phyloP scores from a whole-genome alignment of 2,888 invertebrate species.

The Drosophila kuntzei region DNA sequence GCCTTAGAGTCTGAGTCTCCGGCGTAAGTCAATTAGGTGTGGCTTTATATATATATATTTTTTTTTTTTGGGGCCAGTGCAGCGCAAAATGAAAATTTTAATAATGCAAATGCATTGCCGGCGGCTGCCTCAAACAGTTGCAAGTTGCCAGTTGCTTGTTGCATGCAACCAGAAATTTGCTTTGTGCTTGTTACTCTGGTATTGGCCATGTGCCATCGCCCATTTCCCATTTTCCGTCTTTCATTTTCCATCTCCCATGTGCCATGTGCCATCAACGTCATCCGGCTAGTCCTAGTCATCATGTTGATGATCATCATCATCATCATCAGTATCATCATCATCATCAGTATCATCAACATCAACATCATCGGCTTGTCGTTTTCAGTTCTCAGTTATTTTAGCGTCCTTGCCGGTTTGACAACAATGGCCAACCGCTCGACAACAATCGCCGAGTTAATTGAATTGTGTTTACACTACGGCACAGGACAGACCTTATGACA shows the following conservation, averaged over 20 bases:
- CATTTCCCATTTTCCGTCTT: neutral
- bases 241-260: conserved; percentile 1
- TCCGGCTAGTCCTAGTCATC: conserved; percentile 11
- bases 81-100: conserved; percentile 73
- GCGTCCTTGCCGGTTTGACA: conserved; percentile 63
- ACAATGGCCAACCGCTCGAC: conserved; percentile 71
- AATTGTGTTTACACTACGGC: conserved; percentile 79
- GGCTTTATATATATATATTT: conserved; percentile 12
- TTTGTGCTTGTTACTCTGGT: conserved; percentile 23
- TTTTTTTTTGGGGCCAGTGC: conserved; percentile 30
- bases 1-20: conserved; percentile 6
- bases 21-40: conserved; percentile 51
- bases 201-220: conserved; percentile 64
- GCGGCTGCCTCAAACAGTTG: conserved; percentile 48
- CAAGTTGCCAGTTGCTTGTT: conserved; percentile 57
- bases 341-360: conserved; percentile 12
- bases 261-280: conserved; percentile 53
- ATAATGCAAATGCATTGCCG: conserved; percentile 72
- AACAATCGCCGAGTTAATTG: conserved; percentile 77
- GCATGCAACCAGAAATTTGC: conserved; percentile 49
- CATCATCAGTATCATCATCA: conserved; percentile 9
- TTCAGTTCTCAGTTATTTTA: conserved; percentile 73
- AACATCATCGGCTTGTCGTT: conserved; percentile 72
- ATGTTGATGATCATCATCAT: conserved; percentile 21
- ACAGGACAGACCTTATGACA: conserved; percentile 27